A percentile compares a stretch with the other conserved stretches of the same genome.
phyloP scores from a whole-genome alignment of 2,797 vertebrate species.

The Nasua narica region DNA sequence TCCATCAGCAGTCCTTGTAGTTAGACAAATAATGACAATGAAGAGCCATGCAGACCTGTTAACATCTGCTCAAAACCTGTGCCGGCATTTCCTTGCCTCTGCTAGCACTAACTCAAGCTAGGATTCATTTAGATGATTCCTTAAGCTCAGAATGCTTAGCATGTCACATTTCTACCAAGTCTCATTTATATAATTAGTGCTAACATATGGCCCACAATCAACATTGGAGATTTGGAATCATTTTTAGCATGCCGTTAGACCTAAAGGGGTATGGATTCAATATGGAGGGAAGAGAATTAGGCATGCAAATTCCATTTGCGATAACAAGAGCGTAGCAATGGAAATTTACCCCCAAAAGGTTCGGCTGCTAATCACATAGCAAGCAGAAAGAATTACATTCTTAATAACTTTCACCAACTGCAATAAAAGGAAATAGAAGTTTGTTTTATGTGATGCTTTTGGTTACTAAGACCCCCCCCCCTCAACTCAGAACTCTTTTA shows the following conservation, averaged over 20 bases:
- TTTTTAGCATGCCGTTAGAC: conserved; percentile 86
- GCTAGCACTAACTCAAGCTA: conserved; percentile 77
- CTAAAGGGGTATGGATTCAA: conserved; percentile 84
- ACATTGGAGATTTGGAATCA: conserved; percentile 85
- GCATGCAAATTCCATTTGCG: conserved; percentile 80
- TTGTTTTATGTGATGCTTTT: conserved; percentile 64
- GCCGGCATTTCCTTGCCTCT: conserved; percentile 71
- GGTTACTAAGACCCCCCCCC: conserved; percentile 49
- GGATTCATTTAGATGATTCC: conserved; percentile 81
- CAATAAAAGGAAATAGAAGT: conserved; percentile 75
- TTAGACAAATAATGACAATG: conserved; percentile 79
- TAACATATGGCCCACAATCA: conserved; percentile 88
- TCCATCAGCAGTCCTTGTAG: conserved; percentile 74
- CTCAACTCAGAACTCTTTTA: conserved; percentile 54
- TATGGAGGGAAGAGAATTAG: conserved; percentile 81
- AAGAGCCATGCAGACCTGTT: conserved; percentile 71
- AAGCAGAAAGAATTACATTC: conserved; percentile 63
- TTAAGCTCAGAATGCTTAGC: conserved; percentile 81
- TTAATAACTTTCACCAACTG: conserved; percentile 71
- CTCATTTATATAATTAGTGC: conserved; percentile 89
- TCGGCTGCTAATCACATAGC: conserved; percentile 72
- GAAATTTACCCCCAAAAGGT: conserved; percentile 79
- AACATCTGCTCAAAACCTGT: conserved; percentile 84
- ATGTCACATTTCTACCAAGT: conserved; percentile 85
- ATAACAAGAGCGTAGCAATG: conserved; percentile 73